These are phyloP conservation scores for Leucophora obtusa DNA, from an alignment of 2,888 invertebrate species.

Conservation along the genomic window DNA sequence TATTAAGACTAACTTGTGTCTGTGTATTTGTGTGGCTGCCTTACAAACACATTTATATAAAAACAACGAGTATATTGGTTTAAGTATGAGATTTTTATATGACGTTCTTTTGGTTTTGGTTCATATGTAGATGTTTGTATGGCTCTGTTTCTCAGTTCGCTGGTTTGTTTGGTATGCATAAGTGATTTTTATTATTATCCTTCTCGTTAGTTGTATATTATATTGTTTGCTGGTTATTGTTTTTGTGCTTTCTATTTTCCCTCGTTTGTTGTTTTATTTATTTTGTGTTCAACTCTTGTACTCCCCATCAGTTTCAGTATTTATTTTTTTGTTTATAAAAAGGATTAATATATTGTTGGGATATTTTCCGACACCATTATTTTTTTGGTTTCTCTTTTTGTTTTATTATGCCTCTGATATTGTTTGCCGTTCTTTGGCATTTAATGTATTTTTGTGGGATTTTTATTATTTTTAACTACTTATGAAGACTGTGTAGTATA, in stretches of 20 bases:
- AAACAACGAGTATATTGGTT: neutral
- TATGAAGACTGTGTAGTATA: too few species aligned
- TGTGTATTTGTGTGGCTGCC: neutral
- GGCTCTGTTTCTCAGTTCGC: neutral
- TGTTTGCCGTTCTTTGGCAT: neutral
- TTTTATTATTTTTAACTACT: conserved; percentile 16
- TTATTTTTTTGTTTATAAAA: conserved; percentile 20
- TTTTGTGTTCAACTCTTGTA: neutral
- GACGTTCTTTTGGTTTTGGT: neutral
- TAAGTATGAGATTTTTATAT: neutral
- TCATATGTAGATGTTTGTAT: neutral
- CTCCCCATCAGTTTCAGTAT: neutral
- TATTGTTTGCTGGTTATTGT: neutral
- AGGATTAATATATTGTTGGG: conserved; percentile 22
- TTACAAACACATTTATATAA: neutral
- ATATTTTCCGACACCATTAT: neutral
- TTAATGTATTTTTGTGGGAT: conserved; percentile 48
- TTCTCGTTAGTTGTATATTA: conserved; percentile 1
- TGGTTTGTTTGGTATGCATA: conserved; percentile 27
- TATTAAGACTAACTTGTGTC: conserved; percentile 1
- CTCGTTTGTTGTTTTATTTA: neutral
- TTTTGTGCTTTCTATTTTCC: neutral
- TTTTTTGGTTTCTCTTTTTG: neutral
- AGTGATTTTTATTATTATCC: conserved; percentile 40
- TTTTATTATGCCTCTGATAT: conserved; percentile 4